Percentiles rank a stretch among this genome's conserved stretches.
phyloP scores from a whole-genome alignment of 2,888 invertebrate species.

The Rhopalosiphum nymphaeae region DNA sequence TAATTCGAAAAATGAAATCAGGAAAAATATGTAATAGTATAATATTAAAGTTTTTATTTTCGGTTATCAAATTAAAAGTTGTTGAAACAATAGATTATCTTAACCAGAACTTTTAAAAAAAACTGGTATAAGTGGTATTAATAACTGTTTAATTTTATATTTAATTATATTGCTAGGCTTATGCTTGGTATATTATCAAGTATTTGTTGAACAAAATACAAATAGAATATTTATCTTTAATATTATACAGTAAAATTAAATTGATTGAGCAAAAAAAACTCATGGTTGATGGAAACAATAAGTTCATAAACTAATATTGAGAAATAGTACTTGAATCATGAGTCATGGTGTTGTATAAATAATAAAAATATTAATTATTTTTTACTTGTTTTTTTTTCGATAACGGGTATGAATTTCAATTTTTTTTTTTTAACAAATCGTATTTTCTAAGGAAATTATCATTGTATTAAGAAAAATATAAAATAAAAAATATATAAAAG shows the following conservation, averaged over 20 bases:
- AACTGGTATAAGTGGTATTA: too few relatives aligned
- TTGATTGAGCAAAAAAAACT: neutral
- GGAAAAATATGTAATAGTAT: neutral
- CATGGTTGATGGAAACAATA: neutral
- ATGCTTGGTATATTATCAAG: neutral
- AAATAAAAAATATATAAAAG: neutral
- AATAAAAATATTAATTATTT: neutral
- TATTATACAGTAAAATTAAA: neutral
- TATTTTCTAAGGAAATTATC: neutral
- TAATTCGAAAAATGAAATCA: neutral
- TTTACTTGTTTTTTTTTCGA: neutral
- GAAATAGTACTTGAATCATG: neutral
- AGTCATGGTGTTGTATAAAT: neutral
- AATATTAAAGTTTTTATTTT: neutral
- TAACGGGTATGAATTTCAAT: neutral
- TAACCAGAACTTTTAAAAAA: neutral
- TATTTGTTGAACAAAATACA: neutral
- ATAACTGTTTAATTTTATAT: neutral
- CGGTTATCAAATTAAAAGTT: neutral
- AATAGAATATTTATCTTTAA: neutral
- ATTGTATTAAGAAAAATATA: neutral
- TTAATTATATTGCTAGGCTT: neutral
- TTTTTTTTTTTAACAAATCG: neutral
- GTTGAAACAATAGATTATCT: neutral
- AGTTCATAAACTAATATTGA: neutral